These are phyloP conservation scores for Conchocele bisecta DNA, from an alignment of 2,888 invertebrate genomes.

Conservation along the genomic window DNA sequence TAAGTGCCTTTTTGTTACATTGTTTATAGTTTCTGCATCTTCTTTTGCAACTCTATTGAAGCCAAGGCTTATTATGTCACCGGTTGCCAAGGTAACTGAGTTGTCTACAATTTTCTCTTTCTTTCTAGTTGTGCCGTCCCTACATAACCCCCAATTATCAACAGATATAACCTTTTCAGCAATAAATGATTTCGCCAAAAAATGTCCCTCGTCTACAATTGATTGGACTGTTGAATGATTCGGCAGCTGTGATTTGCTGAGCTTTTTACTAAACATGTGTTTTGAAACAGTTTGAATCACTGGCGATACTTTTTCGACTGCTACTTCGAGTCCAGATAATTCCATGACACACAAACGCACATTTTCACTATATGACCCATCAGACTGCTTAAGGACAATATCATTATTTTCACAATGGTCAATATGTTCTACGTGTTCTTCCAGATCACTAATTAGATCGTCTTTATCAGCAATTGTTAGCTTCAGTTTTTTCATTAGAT, in stretches of 20 bases:
- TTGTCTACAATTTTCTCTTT: constrained; percentile 52
- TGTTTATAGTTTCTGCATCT: constrained; percentile 22
- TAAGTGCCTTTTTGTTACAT: constrained; percentile 30
- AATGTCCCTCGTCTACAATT: constrained; percentile 45
- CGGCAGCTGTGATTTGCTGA: constrained; percentile 20
- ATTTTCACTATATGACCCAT: constrained; percentile 24
- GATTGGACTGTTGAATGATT: constrained; percentile 15
- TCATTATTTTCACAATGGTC: no score
- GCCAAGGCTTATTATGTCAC: constrained; percentile 33
- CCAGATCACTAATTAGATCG: no score
- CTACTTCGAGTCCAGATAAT: constrained; percentile 38
- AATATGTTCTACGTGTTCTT: no score
- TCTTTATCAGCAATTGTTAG: no score
- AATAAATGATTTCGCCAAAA: constrained; percentile 33
- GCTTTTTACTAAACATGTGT: constrained; percentile 22
- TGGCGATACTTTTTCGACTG: constrained; percentile 28
- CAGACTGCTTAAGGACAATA: no score
- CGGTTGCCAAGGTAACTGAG: constrained; percentile 30
- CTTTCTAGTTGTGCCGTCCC: constrained; percentile 35
- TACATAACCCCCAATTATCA: constrained; percentile 27
- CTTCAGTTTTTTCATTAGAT: no score
- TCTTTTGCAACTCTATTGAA: constrained; percentile 29
- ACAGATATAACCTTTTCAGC: constrained; percentile 5
- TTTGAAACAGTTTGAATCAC: constrained; percentile 19
- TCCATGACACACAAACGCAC: constrained; percentile 41